Percentiles rank a stretch among this genome's conserved stretches.
phyloP scores from a whole-genome alignment of 2,113 vertebrate species.

The Alces alces region DNA sequence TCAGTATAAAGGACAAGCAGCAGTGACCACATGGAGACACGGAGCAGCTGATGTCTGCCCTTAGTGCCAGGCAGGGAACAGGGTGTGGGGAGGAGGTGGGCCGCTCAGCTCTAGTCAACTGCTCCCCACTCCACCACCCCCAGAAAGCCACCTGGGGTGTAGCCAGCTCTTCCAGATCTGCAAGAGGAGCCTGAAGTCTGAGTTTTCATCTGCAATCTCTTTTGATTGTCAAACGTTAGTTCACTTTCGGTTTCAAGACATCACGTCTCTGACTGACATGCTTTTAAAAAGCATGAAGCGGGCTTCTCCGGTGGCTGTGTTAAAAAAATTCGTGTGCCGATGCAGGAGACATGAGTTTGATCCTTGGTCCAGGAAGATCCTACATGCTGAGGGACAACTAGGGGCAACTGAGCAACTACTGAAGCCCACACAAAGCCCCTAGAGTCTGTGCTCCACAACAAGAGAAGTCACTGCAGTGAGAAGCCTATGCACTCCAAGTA shows the following conservation, averaged over 20 bases:
- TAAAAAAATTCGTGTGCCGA: neutral
- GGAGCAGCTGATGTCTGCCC: neutral
- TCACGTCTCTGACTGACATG: neutral
- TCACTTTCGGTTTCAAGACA: neutral
- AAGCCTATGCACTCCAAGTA: neutral
- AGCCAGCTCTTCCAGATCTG: neutral
- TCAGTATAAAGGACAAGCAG: neutral
- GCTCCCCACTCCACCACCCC: neutral
- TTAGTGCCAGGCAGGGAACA: neutral
- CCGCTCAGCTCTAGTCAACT: neutral
- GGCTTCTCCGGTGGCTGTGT: neutral
- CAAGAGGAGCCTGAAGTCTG: neutral
- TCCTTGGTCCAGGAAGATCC: neutral
- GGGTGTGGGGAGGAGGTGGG: neutral
- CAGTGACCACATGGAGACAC: accelerated
- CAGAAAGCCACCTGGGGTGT: neutral
- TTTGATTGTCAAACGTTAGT: neutral
- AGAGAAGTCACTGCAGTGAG: neutral
- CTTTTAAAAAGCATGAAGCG: neutral
- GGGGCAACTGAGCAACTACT: neutral
- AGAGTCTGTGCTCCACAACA: neutral
- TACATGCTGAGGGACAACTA: neutral
- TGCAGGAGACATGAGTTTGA: neutral
- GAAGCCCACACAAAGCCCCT: neutral
- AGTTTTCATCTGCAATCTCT: neutral